Base-by-base conservation (phyloP, 2,888 invertebrate genomes). In the Lobophora halterata region DNA sequence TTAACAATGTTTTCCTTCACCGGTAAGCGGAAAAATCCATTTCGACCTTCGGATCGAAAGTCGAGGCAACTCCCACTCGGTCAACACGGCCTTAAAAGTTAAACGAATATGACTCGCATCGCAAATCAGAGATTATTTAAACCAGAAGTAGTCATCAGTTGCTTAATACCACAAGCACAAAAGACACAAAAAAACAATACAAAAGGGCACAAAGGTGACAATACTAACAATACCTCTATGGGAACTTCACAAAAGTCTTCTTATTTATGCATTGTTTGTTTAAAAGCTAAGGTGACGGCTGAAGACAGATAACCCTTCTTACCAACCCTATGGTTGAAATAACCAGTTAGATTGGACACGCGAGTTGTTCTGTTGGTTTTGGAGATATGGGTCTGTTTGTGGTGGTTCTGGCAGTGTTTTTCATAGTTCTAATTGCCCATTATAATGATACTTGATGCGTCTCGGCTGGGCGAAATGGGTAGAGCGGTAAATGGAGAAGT, bases 231-330 rank as follows among this genome's bases (percentile, higher is more conserved):
- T 78, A 61, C 70, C 49, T 40, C 71, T 78, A 77, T 76, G 77
- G 71, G 75, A 75, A 74, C 68, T 56, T 63, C 55, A 80, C 81
- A 85, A 83, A 78, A 76, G 74, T 73, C 58, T 62, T 64, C 57
- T 67, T 75, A 80, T 80, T 79, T 75, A 78, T 76, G 74, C 69
- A 73, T 80, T 87, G 85, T 87, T 85, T 87, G 85, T 79, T 79
- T 83, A 79, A 75, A 72, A 66, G 46, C 45, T 67, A 71, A 82
- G 79, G 77, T 83, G 83, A 78, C 75, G 71, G 75, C 64, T 66
- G 74, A 80, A 80, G 82, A 86, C 82, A 86, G 86, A 87, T 82
- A 82, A 67, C 66, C 62, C 55, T 66, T 67, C 69, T n/a, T 68
- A 56, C 54, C 76, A 77, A 79, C 81, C 82, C 80, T 63, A 70